Conservation (phyloP, 2,888 invertebrate genomes). For the Lithosia quadra region DNA sequence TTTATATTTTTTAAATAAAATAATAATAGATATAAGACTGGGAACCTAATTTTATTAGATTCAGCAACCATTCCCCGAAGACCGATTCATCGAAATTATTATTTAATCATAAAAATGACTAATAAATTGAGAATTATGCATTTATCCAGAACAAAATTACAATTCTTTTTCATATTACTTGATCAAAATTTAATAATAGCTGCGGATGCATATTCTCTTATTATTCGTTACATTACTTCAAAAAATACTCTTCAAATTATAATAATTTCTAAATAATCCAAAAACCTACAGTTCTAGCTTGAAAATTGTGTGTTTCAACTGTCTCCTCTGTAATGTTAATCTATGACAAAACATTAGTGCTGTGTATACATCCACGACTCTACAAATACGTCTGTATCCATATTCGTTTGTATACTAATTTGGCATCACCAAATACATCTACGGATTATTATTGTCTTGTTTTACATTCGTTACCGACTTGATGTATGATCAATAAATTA, state of each 20-base stretch:
- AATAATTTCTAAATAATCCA: too few relatives aligned
- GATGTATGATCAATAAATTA: slow-evolving; percentile 58
- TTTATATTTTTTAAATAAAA: neutral
- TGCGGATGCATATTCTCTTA: too few relatives aligned
- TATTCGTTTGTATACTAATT: slow-evolving; percentile 65
- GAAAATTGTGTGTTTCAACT: slow-evolving; percentile 7
- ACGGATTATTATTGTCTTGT: slow-evolving; percentile 61
- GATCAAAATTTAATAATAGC: too few relatives aligned
- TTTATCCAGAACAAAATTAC: too few relatives aligned
- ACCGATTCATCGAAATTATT: too few relatives aligned
- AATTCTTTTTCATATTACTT: too few relatives aligned
- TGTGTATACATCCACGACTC: slow-evolving; percentile 44
- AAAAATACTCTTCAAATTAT: too few relatives aligned
- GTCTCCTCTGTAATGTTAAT: slow-evolving; percentile 44
- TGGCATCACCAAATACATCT: slow-evolving; percentile 61
- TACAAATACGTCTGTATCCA: slow-evolving; percentile 51
- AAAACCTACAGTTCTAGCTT: neutral
- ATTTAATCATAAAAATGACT: neutral
- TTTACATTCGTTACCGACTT: slow-evolving; percentile 55
- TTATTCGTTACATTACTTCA: too few relatives aligned
- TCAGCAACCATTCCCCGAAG: too few relatives aligned
- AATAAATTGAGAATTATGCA: too few relatives aligned
- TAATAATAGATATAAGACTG: neutral
- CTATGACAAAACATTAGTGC: slow-evolving; percentile 38
- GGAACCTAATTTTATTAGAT: neutral